phyloP scores from a whole-genome alignment of 37 sponge, comb jelly and placozoan species.

The Halichondria panicea region DNA sequence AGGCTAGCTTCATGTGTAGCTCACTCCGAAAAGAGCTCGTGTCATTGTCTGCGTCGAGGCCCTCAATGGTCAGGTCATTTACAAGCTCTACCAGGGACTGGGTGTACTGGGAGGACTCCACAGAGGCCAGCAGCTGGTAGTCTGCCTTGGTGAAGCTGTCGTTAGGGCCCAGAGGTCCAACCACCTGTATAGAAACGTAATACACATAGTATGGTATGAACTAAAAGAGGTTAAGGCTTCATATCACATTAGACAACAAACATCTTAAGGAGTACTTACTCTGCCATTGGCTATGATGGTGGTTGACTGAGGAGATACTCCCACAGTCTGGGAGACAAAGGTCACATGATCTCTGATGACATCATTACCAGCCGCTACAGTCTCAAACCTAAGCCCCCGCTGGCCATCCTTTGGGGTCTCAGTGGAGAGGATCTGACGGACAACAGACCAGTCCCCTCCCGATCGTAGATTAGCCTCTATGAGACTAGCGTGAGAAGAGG shows the following conservation, averaged over 20 bases:
- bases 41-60: slow-evolving; percentile 65
- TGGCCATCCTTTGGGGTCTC: no score
- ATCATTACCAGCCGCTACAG: no score
- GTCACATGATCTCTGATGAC: not conserved
- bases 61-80: slow-evolving; percentile 14
- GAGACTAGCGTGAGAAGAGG: not conserved
- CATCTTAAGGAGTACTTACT: no score
- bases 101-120: slow-evolving; percentile 38
- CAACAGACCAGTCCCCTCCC: no score
- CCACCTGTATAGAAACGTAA: slow-evolving; percentile 29
- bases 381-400: no score
- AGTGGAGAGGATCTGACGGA: no score
- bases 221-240: no score
- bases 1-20: slow-evolving; percentile 62
- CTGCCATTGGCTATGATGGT: slow-evolving; percentile 69
- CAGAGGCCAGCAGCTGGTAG: slow-evolving; percentile 30
- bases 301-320: slow-evolving; percentile 17
- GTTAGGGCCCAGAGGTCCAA: slow-evolving; percentile 51
- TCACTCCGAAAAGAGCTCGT: slow-evolving; percentile 64
- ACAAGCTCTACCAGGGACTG: slow-evolving; percentile 12
- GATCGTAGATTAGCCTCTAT: not conserved
- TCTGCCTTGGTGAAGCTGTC: slow-evolving; percentile 46
- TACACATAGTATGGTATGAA: no score
- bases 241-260: no score
- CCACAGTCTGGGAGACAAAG: slow-evolving; percentile 5